Percentiles rank a stretch among this genome's conserved stretches.
These are phyloP conservation scores for Triops cancriformis DNA, from an alignment of 1,140 invertebrate species.

Conservation along the genomic window DNA sequence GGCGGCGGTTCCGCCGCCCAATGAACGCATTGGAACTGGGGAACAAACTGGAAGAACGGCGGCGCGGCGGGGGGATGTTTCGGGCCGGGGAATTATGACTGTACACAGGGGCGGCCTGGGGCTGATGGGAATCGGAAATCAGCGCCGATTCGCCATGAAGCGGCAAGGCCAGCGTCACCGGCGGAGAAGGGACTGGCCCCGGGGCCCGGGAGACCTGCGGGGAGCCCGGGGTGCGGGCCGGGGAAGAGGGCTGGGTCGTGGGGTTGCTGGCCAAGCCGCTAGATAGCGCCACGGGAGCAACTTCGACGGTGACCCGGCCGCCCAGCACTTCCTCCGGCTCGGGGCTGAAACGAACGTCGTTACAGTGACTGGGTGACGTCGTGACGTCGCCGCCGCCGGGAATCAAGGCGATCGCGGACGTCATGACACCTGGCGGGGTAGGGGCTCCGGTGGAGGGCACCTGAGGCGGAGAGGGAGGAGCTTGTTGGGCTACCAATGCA, in stretches of 20 bases:
- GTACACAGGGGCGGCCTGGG: not conserved
- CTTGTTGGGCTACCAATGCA: not conserved
- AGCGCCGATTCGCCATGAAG: not conserved
- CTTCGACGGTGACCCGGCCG: not conserved
- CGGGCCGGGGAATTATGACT: conserved; percentile 21
- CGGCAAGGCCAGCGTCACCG: not conserved
- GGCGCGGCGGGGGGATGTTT: conserved; percentile 18
- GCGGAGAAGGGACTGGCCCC: not conserved
- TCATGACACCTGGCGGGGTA: not conserved
- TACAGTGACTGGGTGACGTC: not conserved
- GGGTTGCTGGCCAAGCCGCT: not conserved
- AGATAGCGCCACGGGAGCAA: not conserved
- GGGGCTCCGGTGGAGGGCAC: not conserved
- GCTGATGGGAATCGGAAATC: not conserved
- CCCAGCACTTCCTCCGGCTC: not conserved
- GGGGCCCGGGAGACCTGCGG: not conserved
- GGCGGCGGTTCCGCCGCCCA: conserved; percentile 30
- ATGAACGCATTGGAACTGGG: conserved; percentile 30
- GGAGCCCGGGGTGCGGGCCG: not conserved
- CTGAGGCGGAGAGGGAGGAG: not conserved
- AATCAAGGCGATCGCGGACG: not conserved
- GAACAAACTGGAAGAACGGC: conserved; percentile 26
- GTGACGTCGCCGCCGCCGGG: not conserved
- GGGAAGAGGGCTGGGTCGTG: not conserved
- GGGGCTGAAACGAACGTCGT: not conserved